Evolutionary conservation across 2,888 invertebrate species (phyloP).

Genomic region (Xylophagus ater): DNA sequence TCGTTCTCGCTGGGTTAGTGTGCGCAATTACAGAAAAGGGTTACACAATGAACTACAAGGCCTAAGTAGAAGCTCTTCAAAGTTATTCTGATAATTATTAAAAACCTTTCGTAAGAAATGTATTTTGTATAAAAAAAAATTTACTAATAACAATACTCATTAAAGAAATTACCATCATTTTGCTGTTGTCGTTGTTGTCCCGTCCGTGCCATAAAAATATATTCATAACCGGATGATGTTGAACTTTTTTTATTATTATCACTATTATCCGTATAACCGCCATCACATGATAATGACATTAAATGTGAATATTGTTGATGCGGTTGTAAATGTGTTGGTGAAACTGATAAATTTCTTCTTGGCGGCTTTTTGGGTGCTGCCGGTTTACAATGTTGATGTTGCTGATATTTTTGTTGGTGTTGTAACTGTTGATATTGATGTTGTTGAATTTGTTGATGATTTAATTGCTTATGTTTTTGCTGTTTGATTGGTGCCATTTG

Average conservation of each 20-base stretch:
- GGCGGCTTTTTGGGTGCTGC: conserved; percentile 86
- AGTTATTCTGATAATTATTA: no score
- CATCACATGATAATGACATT: conserved; percentile 15
- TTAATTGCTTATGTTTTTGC: conserved; percentile 8
- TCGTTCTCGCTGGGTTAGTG: no score
- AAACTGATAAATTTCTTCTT: conserved; percentile 71
- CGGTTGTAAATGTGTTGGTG: conserved; percentile 63
- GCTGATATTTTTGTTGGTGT: conserved; percentile 28
- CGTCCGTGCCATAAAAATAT: conserved; percentile 51
- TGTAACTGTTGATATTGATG: conserved; percentile 18
- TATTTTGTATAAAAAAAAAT: neutral
- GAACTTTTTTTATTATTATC: conserved; percentile 24
- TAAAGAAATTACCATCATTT: neutral
- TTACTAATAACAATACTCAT: neutral
- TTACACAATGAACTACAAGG: no score
- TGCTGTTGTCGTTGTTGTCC: no score
- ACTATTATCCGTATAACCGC: conserved; percentile 27
- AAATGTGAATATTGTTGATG: conserved; percentile 23
- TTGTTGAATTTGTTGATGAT: conserved; percentile 16
- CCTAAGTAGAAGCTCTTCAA: no score
- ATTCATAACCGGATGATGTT: conserved; percentile 42
- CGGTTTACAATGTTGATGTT: conserved; percentile 42
- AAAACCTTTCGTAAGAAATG: no score
- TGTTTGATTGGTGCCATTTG: conserved; percentile 16
- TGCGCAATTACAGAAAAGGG: no score